Evolutionary conservation across 2,888 invertebrate species (phyloP), one percentile per base, ranked within the genome.

Genomic region (Dryobotodes eremita): DNA sequence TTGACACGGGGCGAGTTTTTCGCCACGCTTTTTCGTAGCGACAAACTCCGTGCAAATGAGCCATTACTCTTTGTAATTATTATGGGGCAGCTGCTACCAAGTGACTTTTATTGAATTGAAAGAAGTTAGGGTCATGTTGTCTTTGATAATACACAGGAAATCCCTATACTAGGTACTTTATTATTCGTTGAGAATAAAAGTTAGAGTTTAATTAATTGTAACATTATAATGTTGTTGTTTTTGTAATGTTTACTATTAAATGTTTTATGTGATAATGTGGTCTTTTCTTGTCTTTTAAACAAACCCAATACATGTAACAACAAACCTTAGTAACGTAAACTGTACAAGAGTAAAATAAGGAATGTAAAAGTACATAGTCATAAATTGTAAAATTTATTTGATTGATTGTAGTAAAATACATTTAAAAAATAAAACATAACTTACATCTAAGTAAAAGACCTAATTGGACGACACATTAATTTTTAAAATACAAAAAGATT

Each of bases 181-280:
- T 75, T 78, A 84, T 79, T 85, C 65, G 48, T 75, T 87, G 72
- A 66, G 70, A 77, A 59, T 80, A 79, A 81, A 80, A 87, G 81
- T 87, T 88, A 86, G 85, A 86, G 62, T 78, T 86, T 87, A 86
- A 84, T 72, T 20, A 88, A 70, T 77, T 57, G 73, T 85, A 84
- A 82, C 65, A 87, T 79, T 84, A 78, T 80, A 72, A 83, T 86
- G 86, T 88, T 90, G 86, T 91, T 91, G 87, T 89, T 88, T 87
- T 86, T 89, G 86, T 89, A 87, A 86, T 89, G 83, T 88, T 91
- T 88, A 86, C 77, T 88, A 92, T 85, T 89, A 89, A 91, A 90
- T 89, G 88, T 90, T 89, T 86, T 84, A 89, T 90, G 91, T 90
- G 88, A 85, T 82, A 82, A 72, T 55, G 55, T 31, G 69, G 65